Conservation (phyloP, 2,113 vertebrate genomes). For the Forbesichthys papilliferus region DNA sequence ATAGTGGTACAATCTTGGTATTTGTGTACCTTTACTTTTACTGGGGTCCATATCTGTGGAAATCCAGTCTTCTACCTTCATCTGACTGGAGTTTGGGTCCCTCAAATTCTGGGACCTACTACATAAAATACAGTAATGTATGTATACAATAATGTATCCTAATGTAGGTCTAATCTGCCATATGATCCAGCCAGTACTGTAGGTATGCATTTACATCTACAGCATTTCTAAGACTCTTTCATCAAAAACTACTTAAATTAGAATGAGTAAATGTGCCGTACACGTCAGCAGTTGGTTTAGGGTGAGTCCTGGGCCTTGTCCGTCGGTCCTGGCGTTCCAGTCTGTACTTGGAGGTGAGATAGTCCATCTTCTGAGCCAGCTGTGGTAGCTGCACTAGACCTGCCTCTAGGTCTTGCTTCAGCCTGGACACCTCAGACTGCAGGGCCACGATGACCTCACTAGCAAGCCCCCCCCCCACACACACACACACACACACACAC, state of each 20-base stretch:
- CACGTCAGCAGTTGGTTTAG: constrained; percentile 47
- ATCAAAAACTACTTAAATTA: neutral
- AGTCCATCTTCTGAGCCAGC: constrained; percentile 64
- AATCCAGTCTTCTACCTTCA: constrained; percentile 71
- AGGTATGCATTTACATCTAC: neutral
- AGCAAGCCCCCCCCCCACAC: constrained; percentile 13
- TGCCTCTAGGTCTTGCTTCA: constrained; percentile 73
- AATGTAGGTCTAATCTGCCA: neutral
- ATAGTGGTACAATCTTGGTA: neutral
- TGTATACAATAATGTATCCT: too few species aligned
- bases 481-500: constrained; percentile 15
- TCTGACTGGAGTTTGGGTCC: constrained; percentile 28
- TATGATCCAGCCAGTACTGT: neutral
- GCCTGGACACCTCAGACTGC: constrained; percentile 70
- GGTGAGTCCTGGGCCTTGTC: constrained; percentile 40
- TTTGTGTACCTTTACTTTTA: constrained; percentile 60
- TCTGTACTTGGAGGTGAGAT: constrained; percentile 52
- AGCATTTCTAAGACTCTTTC: too few species aligned
- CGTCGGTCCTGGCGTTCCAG: constrained; percentile 44
- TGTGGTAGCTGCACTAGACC: constrained; percentile 71
- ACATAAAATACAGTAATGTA: neutral
- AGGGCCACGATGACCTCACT: constrained; percentile 73
- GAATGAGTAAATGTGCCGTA: constrained; percentile 17
- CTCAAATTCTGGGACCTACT: constrained; percentile 34
- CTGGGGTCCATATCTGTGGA: constrained; percentile 71